Evolutionary conservation across 2,797 vertebrate species (phyloP).

Genomic region (Thaleichthys pacificus): DNA sequence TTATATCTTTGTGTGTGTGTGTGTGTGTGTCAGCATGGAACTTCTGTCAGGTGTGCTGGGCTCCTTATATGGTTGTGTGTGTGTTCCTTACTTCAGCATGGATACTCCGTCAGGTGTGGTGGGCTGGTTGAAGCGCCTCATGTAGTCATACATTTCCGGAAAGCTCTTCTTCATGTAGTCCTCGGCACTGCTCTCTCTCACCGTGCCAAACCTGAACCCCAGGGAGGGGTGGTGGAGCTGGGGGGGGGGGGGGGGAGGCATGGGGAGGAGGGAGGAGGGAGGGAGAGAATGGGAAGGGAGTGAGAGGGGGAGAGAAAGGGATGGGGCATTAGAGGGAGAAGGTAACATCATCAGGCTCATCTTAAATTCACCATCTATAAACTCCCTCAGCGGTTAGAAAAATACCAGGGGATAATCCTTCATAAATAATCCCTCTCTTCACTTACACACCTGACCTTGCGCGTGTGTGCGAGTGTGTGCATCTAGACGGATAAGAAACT

Average conservation of each 20-base stretch:
- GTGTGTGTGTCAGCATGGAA: slow-evolving; percentile 14
- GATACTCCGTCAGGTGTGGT: slow-evolving; percentile 81
- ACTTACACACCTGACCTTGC: slow-evolving; percentile 56
- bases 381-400: slow-evolving; percentile 45
- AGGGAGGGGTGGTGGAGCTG: slow-evolving; percentile 81
- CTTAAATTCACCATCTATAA: slow-evolving; percentile 37
- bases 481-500: not conserved
- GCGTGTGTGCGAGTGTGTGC: not conserved
- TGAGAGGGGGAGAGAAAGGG: not conserved
- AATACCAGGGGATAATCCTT: slow-evolving; percentile 48
- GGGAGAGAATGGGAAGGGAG: not conserved
- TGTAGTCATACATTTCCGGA: slow-evolving; percentile 86
- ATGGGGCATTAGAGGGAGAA: no score
- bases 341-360: slow-evolving; percentile 25
- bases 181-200: slow-evolving; percentile 85
- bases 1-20: not conserved
- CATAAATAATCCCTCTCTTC: slow-evolving; percentile 46
- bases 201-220: slow-evolving; percentile 85
- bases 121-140: slow-evolving; percentile 84
- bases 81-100: slow-evolving; percentile 85
- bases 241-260: slow-evolving; percentile 2
- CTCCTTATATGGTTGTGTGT: slow-evolving; percentile 10
- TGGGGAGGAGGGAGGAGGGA: not conserved
- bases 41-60: not conserved
- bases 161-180: slow-evolving; percentile 86